These are phyloP conservation scores for Rhagoletis zephyria DNA, from an alignment of 1,140 invertebrate species.

Conservation along the genomic window DNA sequence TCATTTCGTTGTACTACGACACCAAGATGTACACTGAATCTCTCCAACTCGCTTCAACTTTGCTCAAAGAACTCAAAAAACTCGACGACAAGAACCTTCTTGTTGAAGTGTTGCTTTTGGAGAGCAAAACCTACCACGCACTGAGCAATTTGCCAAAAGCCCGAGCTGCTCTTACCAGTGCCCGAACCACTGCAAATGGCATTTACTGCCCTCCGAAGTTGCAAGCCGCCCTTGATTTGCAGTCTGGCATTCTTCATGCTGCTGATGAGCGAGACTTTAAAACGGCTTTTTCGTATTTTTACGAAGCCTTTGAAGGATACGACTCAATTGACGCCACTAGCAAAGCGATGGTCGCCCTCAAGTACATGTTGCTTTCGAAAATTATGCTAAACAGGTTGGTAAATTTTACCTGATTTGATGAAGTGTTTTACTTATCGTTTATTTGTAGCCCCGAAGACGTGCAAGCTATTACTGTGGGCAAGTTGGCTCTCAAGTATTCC, in stretches of 20 bases:
- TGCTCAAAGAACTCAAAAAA: conserved; percentile 99
- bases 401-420: conserved; percentile 54
- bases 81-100: conserved; percentile 98
- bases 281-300: conserved; percentile 99
- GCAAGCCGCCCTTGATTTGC: conserved; percentile 96
- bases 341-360: conserved; percentile 93
- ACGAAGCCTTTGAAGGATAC: conserved; percentile 99
- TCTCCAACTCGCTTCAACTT: too few relatives aligned
- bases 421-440: too few relatives aligned
- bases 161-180: conserved; percentile 95
- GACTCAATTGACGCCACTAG: conserved; percentile 94
- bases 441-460: too few relatives aligned
- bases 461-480: conserved; percentile 32
- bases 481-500: conserved; percentile 95
- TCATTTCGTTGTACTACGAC: too few relatives aligned
- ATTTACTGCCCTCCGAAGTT: conserved; percentile 99
- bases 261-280: conserved; percentile 99
- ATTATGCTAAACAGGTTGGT: conserved; percentile 97
- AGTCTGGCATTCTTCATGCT: conserved; percentile 98
- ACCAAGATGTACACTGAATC: too few relatives aligned
- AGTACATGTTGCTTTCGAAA: conserved; percentile 99
- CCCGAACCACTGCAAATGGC: conserved; percentile 97
- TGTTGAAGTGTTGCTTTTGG: conserved; percentile 95
- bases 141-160: conserved; percentile 97
- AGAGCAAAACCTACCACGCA: conserved; percentile 99